phyloP scores from a whole-genome alignment of 2,888 invertebrate species.

The Synanthedon myopaeformis region DNA sequence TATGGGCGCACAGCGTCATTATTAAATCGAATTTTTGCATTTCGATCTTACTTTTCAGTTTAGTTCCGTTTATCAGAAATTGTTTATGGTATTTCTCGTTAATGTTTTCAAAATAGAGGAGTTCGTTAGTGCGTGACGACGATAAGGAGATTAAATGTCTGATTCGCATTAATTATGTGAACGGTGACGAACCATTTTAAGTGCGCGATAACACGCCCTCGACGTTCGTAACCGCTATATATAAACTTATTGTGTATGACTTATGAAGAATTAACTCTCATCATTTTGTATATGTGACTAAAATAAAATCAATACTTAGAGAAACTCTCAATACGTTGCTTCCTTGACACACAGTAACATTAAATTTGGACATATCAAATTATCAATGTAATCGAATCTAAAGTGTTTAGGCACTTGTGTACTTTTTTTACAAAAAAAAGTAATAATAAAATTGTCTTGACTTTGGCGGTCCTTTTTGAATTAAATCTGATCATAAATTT shows the following conservation, averaged over 20 bases:
- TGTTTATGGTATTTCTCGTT: constrained; percentile 12
- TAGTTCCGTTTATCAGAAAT: constrained; percentile 11
- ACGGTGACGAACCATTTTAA: constrained; percentile 59
- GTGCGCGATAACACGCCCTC: constrained; percentile 58
- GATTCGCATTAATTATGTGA: constrained; percentile 65
- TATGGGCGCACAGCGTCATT: constrained; percentile 33
- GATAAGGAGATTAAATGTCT: constrained; percentile 35
- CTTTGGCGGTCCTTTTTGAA: constrained; percentile 54
- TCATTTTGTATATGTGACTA: constrained; percentile 19
- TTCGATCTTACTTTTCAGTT: constrained; percentile 16
- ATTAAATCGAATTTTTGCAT: constrained; percentile 25
- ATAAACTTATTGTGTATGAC: constrained; percentile 13
- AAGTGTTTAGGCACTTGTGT: background rate
- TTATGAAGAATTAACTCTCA: constrained; percentile 15
- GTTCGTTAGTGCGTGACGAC: constrained; percentile 34
- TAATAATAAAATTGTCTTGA: background rate
- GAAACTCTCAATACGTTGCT: constrained; percentile 11
- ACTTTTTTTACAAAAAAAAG: constrained; percentile 15
- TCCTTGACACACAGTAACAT: background rate
- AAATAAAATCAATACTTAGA: constrained; percentile 54
- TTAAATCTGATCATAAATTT: constrained; percentile 9
- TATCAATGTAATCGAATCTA: background rate
- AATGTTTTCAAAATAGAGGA: constrained; percentile 13
- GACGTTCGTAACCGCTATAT: constrained; percentile 21
- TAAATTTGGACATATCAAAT: background rate